phyloP scores from a whole-genome alignment of 2,888 invertebrate genomes.

The Notocelia uddmanniana region DNA sequence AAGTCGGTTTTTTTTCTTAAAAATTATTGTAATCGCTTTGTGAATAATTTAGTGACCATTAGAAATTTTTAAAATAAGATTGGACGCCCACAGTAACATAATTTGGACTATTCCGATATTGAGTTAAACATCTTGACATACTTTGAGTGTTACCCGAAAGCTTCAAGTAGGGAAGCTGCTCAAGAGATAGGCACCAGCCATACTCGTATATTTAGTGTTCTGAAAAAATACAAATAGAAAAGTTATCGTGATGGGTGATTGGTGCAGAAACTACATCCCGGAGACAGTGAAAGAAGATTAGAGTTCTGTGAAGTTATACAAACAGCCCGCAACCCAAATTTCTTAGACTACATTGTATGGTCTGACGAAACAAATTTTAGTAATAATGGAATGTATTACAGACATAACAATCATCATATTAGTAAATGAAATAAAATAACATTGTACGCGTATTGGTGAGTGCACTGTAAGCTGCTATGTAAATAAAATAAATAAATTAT shows the following conservation, averaged over 20 bases:
- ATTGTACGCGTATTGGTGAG: too few relatives aligned
- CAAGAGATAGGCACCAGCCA: slow-evolving; percentile 27
- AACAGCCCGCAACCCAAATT: slow-evolving; percentile 41
- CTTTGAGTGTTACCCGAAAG: slow-evolving; percentile 39
- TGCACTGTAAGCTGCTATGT: too few relatives aligned
- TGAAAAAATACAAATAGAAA: slow-evolving; percentile 45
- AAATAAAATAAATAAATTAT: too few relatives aligned
- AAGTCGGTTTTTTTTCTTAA: too few relatives aligned
- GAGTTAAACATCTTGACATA: slow-evolving; percentile 23
- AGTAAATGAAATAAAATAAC: too few relatives aligned
- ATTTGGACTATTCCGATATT: slow-evolving; percentile 22
- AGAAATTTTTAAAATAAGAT: slow-evolving; percentile 9
- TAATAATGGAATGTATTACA: too few relatives aligned
- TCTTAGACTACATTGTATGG: slow-evolving; percentile 20
- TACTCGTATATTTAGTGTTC: slow-evolving; percentile 30
- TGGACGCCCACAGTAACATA: slow-evolving; percentile 10
- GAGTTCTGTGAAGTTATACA: slow-evolving; percentile 38
- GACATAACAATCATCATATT: slow-evolving; percentile 31
- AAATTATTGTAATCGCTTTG: slow-evolving; percentile 15
- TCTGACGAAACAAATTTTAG: too few relatives aligned
- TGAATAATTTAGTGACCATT: slow-evolving; percentile 17
- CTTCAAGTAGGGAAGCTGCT: slow-evolving; percentile 37
- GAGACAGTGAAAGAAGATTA: slow-evolving; percentile 35
- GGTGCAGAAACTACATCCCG: slow-evolving; percentile 40
- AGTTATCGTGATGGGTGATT: slow-evolving; percentile 41